Evolutionary conservation across 2,113 vertebrate species (phyloP).

Genomic region (Hydropotes inermis): DNA sequence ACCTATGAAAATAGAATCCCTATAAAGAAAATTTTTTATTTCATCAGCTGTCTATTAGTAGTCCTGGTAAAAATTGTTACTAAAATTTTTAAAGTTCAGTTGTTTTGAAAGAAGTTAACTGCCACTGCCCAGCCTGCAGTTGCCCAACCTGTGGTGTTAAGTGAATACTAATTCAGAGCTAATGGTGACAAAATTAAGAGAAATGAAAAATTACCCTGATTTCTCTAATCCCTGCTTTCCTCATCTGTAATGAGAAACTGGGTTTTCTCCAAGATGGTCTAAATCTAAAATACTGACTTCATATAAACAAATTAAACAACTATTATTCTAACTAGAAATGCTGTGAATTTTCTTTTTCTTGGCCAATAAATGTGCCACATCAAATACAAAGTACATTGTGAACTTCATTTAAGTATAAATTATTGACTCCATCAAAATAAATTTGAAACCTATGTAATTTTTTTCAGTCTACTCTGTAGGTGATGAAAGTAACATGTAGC

Average conservation of each 20-base stretch:
- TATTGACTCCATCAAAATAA: not conserved
- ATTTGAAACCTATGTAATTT: not conserved
- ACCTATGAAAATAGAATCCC: not conserved
- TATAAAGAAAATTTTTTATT: not conserved
- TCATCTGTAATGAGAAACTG: not conserved
- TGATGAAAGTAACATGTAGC: not conserved
- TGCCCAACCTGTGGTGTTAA: not conserved
- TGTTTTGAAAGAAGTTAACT: not conserved
- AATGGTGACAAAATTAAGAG: not conserved
- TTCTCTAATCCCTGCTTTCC: not conserved
- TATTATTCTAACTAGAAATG: not conserved
- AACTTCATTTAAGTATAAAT: not conserved
- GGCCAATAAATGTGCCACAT: not conserved
- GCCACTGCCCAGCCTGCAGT: not conserved
- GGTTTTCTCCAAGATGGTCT: not conserved
- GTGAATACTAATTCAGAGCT: not conserved
- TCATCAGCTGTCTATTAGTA: not conserved
- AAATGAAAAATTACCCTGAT: slow-evolving; percentile 3
- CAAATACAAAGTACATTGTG: not conserved
- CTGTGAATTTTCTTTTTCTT: not conserved
- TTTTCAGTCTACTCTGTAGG: not conserved
- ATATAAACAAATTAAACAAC: not conserved
- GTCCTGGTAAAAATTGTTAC: not conserved
- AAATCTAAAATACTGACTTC: not conserved
- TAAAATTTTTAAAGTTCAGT: not conserved